phyloP scores from a whole-genome alignment of 1,140 invertebrate genomes.

The Lerema accius region DNA sequence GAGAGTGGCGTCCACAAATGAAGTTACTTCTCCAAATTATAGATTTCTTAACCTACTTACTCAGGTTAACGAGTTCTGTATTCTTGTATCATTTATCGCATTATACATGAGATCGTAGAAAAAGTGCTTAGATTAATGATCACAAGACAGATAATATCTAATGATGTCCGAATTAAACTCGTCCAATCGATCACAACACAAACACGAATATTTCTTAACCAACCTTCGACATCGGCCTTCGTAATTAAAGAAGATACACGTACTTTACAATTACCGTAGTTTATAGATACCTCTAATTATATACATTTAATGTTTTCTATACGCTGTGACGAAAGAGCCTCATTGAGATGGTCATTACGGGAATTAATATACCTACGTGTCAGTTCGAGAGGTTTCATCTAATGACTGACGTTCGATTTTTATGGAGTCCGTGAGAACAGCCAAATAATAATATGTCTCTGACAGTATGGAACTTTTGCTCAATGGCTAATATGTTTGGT shows the following conservation, averaged over 20 bases:
- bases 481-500: constrained; percentile 42
- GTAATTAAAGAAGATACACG: constrained; percentile 75
- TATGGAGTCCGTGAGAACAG: constrained; percentile 75
- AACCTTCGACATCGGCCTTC: constrained; percentile 64
- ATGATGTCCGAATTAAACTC: constrained; percentile 17
- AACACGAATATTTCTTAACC: constrained; percentile 59
- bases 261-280: constrained; percentile 74
- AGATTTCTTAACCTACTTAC: too few relatives aligned
- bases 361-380: constrained; percentile 81
- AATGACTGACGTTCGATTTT: constrained; percentile 73
- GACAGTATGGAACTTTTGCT: constrained; percentile 51
- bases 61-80: background rate
- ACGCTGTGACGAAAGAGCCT: constrained; percentile 77
- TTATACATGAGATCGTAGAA: background rate
- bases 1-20: too few relatives aligned
- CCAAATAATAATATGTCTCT: constrained; percentile 73
- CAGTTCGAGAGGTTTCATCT: constrained; percentile 70
- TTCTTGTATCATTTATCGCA: background rate
- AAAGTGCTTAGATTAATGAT: background rate
- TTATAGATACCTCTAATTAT: constrained; percentile 79
- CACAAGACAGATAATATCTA: background rate
- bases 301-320: constrained; percentile 81
- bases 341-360: constrained; percentile 75
- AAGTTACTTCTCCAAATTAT: too few relatives aligned
- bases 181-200: constrained; percentile 42